Conservation (phyloP, 2,797 vertebrate genomes). For the Phalloptychus januarius region DNA sequence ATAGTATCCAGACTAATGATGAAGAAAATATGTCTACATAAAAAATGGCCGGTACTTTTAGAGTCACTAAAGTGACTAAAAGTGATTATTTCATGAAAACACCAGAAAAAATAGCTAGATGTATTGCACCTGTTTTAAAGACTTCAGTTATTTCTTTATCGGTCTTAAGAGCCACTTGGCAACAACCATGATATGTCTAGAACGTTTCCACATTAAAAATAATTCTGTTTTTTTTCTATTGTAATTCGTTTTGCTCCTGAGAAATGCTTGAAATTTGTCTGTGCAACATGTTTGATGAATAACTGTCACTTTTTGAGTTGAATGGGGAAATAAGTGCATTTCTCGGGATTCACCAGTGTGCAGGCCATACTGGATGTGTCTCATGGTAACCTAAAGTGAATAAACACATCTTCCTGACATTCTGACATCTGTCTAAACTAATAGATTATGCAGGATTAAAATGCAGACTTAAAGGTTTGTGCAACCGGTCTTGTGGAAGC, state of each 20-base stretch:
- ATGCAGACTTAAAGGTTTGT: neutral
- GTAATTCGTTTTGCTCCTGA: neutral
- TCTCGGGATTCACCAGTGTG: neutral
- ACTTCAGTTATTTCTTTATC: too few species aligned
- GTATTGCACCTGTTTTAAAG: too few species aligned
- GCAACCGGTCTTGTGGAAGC: neutral
- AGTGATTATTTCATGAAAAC: too few species aligned
- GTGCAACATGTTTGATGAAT: neutral
- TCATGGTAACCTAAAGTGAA: neutral
- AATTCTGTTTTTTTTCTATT: neutral
- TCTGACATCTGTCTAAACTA: constrained; percentile 5
- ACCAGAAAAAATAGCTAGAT: too few species aligned
- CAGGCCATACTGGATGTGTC: neutral
- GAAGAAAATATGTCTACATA: too few species aligned
- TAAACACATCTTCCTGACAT: neutral
- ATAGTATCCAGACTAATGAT: too few species aligned
- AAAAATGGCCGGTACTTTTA: too few species aligned
- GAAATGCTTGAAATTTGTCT: neutral
- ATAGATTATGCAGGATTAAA: neutral
- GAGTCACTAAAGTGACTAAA: too few species aligned
- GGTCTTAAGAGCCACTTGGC: too few species aligned
- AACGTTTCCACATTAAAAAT: neutral
- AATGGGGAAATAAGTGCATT: neutral
- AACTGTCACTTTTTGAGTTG: neutral
- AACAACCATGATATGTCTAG: too few species aligned